These are phyloP conservation scores for Caracal caracal DNA, from an alignment of 2,113 vertebrate species.

Conservation along the genomic window DNA sequence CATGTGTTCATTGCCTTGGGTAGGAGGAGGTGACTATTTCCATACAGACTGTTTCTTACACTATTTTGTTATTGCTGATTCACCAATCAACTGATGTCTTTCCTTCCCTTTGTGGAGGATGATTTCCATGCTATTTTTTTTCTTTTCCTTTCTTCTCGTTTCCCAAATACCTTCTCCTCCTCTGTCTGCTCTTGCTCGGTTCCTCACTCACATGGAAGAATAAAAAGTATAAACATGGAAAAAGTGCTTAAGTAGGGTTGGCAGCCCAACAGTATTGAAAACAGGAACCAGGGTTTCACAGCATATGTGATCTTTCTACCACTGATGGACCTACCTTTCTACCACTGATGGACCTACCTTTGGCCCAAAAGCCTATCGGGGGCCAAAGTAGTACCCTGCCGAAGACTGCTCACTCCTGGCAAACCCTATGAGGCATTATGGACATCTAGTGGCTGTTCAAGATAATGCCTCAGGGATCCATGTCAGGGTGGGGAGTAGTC, in stretches of 20 bases:
- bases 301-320: background rate
- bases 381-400: slow-evolving; percentile 8
- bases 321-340: background rate
- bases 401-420: background rate
- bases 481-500: background rate
- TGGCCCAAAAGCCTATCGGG: background rate
- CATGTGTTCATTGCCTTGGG: background rate
- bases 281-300: background rate
- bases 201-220: background rate
- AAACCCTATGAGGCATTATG: slow-evolving; percentile 56
- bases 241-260: background rate
- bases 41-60: background rate
- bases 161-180: background rate
- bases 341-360: background rate
- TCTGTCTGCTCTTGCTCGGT: background rate
- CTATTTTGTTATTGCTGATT: background rate
- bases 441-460: slow-evolving; percentile 78
- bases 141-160: background rate
- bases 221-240: background rate
- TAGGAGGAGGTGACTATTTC: background rate
- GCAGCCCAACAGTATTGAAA: background rate
- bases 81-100: background rate
- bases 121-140: background rate
- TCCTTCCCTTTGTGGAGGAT: background rate
- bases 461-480: slow-evolving; percentile 53